phyloP scores from a whole-genome alignment of 2,888 invertebrate species.

The Sinodicranocentrus sp. region DNA sequence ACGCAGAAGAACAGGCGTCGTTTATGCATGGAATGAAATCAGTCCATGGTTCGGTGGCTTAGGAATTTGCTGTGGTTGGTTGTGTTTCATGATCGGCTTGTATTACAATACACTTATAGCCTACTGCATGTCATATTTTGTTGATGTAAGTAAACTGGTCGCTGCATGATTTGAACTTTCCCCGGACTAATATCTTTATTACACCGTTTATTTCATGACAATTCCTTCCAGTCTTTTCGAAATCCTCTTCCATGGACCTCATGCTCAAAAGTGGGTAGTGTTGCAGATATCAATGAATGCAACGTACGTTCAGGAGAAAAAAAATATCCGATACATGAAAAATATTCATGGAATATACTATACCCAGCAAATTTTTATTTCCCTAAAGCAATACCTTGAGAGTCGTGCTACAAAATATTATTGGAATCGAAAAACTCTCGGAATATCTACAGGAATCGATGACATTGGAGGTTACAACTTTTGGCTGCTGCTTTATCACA shows the following conservation, averaged over 20 bases:
- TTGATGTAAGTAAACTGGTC: conserved; percentile 67
- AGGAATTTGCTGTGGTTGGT: conserved; percentile 57
- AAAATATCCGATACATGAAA: no score
- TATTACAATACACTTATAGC: conserved; percentile 68
- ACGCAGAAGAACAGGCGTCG: conserved; percentile 59
- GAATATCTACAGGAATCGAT: conserved; percentile 34
- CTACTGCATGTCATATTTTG: conserved; percentile 39
- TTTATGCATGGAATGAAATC: conserved; percentile 64
- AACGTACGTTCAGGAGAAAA: no score
- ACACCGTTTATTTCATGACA: neutral
- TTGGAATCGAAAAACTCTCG: conserved; percentile 50
- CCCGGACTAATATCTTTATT: neutral
- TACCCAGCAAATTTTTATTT: neutral
- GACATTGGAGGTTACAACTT: conserved; percentile 45
- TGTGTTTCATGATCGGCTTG: conserved; percentile 50
- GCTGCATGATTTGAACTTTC: no score
- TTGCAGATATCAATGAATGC: no score
- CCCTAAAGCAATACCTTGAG: neutral
- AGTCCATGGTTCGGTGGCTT: conserved; percentile 64
- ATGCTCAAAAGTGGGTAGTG: no score
- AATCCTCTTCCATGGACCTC: conserved; percentile 39
- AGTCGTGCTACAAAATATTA: conserved; percentile 52
- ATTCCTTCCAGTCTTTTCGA: conserved; percentile 31
- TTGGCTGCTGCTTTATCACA: conserved; percentile 19
- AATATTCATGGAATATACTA: no score